phyloP scores from a whole-genome alignment of 2,113 vertebrate genomes.

The Chloropsis hardwickii region DNA sequence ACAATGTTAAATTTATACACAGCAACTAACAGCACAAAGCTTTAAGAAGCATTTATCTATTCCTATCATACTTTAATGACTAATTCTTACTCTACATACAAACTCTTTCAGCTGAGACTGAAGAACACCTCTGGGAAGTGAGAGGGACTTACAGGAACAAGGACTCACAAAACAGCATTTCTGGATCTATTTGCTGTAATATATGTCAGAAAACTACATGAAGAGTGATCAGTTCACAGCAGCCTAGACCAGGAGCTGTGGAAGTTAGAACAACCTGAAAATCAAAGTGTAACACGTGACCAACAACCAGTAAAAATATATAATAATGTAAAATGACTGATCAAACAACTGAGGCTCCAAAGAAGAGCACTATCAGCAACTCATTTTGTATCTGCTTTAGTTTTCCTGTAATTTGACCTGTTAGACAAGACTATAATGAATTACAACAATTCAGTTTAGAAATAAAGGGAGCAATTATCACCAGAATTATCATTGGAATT shows the following conservation, averaged over 20 bases:
- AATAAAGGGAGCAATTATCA: slow-evolving; percentile 39
- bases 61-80: background rate
- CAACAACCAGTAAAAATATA: background rate
- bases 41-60: background rate
- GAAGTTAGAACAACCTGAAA: background rate
- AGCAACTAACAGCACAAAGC: background rate
- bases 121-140: background rate
- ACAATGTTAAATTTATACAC: background rate
- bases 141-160: background rate
- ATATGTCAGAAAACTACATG: background rate
- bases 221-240: background rate
- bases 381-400: background rate
- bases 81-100: background rate
- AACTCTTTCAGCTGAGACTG: background rate
- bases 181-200: background rate
- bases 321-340: background rate
- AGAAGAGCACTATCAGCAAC: background rate
- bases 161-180: background rate
- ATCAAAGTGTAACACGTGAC: background rate
- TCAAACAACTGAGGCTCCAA: background rate
- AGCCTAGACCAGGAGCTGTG: background rate
- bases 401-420: background rate
- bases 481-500: slow-evolving; percentile 10
- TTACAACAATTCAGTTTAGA: background rate
- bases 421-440: background rate